These are phyloP conservation scores for Aleiodes alternator DNA, from an alignment of 2,888 invertebrate species.

Conservation along the genomic window DNA sequence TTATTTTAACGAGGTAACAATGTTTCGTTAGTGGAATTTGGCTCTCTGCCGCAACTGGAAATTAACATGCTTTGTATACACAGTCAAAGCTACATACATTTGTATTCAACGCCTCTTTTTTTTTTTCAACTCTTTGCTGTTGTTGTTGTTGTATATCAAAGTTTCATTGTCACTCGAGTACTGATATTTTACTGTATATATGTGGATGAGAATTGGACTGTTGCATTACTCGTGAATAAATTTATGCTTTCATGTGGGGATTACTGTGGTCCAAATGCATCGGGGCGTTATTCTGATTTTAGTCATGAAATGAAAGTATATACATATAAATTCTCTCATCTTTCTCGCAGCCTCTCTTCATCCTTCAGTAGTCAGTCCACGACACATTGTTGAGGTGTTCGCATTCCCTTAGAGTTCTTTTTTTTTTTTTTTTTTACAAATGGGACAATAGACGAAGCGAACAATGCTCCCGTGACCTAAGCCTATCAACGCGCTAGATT, in stretches of 20 bases:
- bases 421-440: slow-evolving; percentile 29
- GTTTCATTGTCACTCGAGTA: slow-evolving; percentile 25
- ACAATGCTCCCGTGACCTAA: slow-evolving; percentile 42
- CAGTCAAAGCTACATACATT: not conserved
- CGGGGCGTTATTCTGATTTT: slow-evolving; percentile 16
- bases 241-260: not conserved
- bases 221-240: slow-evolving; percentile 22
- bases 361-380: slow-evolving; percentile 16
- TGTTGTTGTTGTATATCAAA: not conserved
- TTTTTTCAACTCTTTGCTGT: not conserved
- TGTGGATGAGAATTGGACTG: not conserved
- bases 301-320: slow-evolving; percentile 11
- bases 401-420: slow-evolving; percentile 4
- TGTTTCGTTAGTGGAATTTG: too few relatives aligned
- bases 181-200: slow-evolving; percentile 17
- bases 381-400: slow-evolving; percentile 32
- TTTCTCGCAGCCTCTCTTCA: slow-evolving; percentile 11
- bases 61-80: too few relatives aligned
- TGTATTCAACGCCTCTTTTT: not conserved
- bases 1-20: too few relatives aligned
- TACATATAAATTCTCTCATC: not conserved
- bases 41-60: too few relatives aligned
- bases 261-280: not conserved
- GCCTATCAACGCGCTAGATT: slow-evolving; percentile 40
- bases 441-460: slow-evolving; percentile 33